Base-by-base conservation (phyloP, 2,113 vertebrate species). In the Boulengeromyrus knoepffleri region DNA sequence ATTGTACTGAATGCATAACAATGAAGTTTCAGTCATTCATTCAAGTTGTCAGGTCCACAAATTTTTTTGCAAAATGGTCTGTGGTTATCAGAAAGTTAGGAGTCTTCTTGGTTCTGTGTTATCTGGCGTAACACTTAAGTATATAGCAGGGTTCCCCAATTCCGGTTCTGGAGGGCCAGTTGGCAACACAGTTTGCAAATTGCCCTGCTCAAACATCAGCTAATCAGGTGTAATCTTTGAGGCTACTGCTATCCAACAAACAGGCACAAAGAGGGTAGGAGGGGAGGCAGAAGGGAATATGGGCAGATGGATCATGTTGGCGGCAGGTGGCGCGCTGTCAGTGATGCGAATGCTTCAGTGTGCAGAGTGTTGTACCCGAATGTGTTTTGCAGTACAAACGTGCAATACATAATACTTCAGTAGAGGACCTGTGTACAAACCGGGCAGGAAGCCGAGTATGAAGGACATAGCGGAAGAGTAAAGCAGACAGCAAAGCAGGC, bases 261-360 rank as follows among this genome's bases (percentile, higher is more conserved):
- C 6, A 86, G 21, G 62, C 3, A 10, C 4, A 91, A n/a, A 87
- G 50, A 88, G n/a, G 56, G 88, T 84, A 90, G 58, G 36, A 80
- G 52, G 84, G 80, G 45, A 70, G 46, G 3, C n/a, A 58, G 87
- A 88, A 74, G 5, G 45, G 5, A 88, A 46, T n/a, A 88, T 27
- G 15, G 88, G 42, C 88, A 88, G 21, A 70, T 27, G n/a, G n/a
- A 74, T 49, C 21, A 88, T 77, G 42, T 74, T 50, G 5, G 36
- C 31, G 4, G 36, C 36, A 80, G 74, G 36, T 80, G 74, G 17
- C 6, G 5, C 39, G 2, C 74, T 80, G 74, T 80, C 36, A 42
- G 74, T 42, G 62, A 31, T 70, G 62, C 74, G 15, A 42, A 80
- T 42, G 74, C 74, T 39, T 39, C 31, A 15, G 74, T 42, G 31